phyloP scores from a whole-genome alignment of 1,140 invertebrate genomes.

The Habropoda laboriosa region DNA sequence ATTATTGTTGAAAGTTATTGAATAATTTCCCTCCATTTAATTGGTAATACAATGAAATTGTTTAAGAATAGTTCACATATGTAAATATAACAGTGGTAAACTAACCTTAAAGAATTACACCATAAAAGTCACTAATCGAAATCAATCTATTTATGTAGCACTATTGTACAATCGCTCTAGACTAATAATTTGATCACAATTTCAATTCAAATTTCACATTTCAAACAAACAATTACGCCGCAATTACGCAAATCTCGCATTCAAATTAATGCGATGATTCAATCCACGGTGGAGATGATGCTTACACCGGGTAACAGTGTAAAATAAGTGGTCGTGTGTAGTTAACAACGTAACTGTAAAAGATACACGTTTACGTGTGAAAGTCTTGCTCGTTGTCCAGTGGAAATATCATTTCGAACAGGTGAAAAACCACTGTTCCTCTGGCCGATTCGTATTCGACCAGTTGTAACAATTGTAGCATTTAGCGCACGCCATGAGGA shows the following conservation, averaged over 20 bases:
- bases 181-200: no score
- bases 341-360: constrained; percentile 31
- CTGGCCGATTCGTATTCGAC: background rate
- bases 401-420: background rate
- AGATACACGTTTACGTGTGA: background rate
- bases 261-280: constrained; percentile 13
- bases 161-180: no score
- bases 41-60: no score
- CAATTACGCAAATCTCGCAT: background rate
- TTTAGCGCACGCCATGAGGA: background rate
- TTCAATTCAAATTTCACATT: background rate
- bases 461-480: background rate
- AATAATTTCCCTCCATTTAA: no score
- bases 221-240: background rate
- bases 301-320: background rate
- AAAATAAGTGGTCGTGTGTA: no score
- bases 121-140: no score
- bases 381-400: background rate
- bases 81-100: no score
- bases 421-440: background rate
- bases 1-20: no score
- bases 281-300: background rate
- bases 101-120: no score
- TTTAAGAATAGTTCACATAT: no score
- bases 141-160: no score